Conservation (phyloP, 2,113 vertebrate species). For the Microcebus ravelobensis region DNA sequence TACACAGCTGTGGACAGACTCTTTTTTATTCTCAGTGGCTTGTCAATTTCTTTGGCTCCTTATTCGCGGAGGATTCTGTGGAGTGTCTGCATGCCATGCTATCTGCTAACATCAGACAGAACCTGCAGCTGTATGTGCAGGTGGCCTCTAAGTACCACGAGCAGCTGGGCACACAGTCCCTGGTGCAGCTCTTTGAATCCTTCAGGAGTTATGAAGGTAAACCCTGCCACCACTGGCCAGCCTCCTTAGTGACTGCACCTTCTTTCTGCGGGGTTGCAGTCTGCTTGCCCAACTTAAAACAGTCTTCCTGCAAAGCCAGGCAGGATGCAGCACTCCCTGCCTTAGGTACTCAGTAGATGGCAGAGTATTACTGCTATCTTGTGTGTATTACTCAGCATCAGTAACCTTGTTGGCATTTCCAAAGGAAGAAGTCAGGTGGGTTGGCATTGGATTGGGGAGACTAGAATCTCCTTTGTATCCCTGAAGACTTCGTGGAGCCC, state of each 20-base stretch:
- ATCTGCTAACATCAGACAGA: conserved; percentile 94
- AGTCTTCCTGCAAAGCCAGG: neutral
- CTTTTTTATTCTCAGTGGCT: conserved; percentile 88
- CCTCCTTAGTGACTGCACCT: neutral
- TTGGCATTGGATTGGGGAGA: neutral
- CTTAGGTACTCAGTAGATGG: neutral
- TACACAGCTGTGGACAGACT: neutral
- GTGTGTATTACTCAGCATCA: neutral
- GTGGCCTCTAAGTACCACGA: conserved; percentile 96
- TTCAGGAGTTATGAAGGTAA: conserved; percentile 97
- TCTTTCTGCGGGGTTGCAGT: neutral
- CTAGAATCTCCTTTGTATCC: neutral
- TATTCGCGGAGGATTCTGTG: conserved; percentile 94
- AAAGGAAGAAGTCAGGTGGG: neutral
- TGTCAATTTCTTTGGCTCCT: conserved; percentile 93
- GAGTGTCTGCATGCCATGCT: conserved; percentile 94
- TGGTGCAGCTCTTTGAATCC: conserved; percentile 96
- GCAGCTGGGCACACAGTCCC: conserved; percentile 91
- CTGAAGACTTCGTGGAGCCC: neutral
- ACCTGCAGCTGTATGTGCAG: conserved; percentile 94
- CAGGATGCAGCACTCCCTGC: too few relatives aligned
- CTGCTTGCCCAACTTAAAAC: neutral
- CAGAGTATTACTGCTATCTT: neutral
- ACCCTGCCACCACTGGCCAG: neutral
- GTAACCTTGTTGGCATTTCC: neutral